These are phyloP conservation scores for Peromyscus eremicus DNA, from an alignment of 2,797 vertebrate genomes.

Conservation along the genomic window DNA sequence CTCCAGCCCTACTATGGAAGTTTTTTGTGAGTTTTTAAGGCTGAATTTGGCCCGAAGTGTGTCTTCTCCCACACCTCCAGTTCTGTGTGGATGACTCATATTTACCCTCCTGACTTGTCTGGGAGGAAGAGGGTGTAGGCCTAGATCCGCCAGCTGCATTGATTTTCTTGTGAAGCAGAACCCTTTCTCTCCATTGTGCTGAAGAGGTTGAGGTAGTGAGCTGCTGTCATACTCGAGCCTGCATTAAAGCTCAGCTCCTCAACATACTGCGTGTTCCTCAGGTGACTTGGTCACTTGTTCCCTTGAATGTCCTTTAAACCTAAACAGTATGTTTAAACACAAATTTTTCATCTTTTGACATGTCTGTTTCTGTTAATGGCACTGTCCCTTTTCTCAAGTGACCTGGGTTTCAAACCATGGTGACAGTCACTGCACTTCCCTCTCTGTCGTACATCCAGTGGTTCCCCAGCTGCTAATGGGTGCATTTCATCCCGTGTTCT, in stretches of 20 bases:
- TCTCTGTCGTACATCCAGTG: neutral
- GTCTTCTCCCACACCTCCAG: neutral
- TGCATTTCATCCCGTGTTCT: neutral
- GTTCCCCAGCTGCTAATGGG: neutral
- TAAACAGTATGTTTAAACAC: neutral
- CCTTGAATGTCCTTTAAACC: neutral
- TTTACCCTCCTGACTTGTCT: neutral
- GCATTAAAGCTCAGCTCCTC: neutral
- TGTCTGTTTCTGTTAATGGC: conserved; percentile 7
- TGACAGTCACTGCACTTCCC: neutral
- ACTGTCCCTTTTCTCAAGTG: neutral
- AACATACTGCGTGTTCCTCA: neutral
- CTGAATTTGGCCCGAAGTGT: neutral
- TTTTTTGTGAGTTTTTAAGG: neutral
- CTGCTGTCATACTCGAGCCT: neutral
- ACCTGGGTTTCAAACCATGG: neutral
- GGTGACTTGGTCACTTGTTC: neutral
- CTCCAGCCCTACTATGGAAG: neutral
- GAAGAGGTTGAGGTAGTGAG: neutral
- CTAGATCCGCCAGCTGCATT: neutral
- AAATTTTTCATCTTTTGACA: neutral
- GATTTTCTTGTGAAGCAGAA: neutral
- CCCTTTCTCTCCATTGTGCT: neutral
- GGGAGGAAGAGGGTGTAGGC: neutral
- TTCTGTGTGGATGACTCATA: neutral